Evolutionary conservation across 2,888 invertebrate species (phyloP).

Genomic region (Parapristionchus giblindavisi): DNA sequence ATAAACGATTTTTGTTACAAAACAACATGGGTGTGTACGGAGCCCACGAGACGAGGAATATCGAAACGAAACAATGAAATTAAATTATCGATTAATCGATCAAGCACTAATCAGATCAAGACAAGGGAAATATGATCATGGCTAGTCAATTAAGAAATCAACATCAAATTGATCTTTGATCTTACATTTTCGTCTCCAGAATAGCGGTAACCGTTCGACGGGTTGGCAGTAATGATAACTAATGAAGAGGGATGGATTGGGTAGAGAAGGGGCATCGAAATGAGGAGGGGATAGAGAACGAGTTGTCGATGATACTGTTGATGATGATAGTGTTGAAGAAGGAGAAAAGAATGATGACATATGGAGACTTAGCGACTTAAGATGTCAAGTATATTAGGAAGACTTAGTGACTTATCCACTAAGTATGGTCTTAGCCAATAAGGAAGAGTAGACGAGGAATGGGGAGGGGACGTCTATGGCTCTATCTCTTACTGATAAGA

Average conservation of each 20-base stretch:
- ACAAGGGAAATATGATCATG: too few relatives aligned
- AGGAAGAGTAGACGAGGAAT: not conserved
- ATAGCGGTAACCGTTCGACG: not conserved
- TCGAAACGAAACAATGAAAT: too few relatives aligned
- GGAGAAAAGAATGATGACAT: not conserved
- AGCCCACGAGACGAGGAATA: too few relatives aligned
- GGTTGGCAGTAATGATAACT: conserved; percentile 1
- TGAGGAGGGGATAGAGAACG: not conserved
- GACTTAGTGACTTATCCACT: not conserved
- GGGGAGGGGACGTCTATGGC: conserved; percentile 3
- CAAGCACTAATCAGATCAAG: too few relatives aligned
- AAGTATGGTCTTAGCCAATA: not conserved
- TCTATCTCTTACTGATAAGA: conserved; percentile 17
- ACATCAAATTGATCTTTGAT: not conserved
- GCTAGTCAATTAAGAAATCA: too few relatives aligned
- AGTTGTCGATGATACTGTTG: not conserved
- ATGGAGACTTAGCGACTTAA: not conserved
- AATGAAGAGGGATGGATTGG: conserved; percentile 2
- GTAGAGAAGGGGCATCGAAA: not conserved
- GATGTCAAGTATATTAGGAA: not conserved
- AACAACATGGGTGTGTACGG: too few relatives aligned
- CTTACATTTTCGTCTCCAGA: conserved; percentile 3
- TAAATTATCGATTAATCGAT: too few relatives aligned
- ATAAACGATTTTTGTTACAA: too few relatives aligned
- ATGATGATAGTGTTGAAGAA: not conserved